Evolutionary conservation across 2,113 vertebrate genomes (phyloP).

Genomic region (Mobula hypostoma): DNA sequence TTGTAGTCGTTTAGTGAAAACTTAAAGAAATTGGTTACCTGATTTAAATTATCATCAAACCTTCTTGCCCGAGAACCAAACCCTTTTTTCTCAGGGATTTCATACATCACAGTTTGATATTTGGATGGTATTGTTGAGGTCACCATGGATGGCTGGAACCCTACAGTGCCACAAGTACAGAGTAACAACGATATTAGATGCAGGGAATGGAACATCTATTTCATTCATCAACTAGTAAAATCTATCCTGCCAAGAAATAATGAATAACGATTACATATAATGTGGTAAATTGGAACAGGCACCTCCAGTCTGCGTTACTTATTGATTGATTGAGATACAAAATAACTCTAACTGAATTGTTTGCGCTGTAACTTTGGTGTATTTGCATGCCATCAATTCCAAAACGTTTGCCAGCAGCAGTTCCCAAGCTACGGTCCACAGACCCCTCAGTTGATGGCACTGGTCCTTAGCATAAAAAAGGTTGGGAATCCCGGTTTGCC

Average conservation of each 20-base stretch:
- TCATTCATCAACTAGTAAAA: not conserved
- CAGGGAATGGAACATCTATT: not conserved
- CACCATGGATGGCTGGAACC: slow-evolving; percentile 41
- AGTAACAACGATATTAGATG: not conserved
- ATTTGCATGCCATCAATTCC: not conserved
- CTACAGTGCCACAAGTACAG: not conserved
- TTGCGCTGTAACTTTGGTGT: not conserved
- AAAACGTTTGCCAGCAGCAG: not conserved
- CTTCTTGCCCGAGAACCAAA: slow-evolving; percentile 60
- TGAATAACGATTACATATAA: not conserved
- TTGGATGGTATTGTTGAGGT: slow-evolving; percentile 54
- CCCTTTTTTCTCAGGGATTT: slow-evolving; percentile 51
- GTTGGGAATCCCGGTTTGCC: too few relatives aligned
- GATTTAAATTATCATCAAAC: slow-evolving; percentile 48
- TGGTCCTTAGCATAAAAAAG: too few relatives aligned
- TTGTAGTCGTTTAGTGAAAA: not conserved
- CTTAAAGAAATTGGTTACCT: slow-evolving; percentile 45
- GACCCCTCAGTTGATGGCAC: too few relatives aligned
- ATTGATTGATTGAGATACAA: not conserved
- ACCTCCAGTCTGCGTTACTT: not conserved
- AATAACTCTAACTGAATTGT: not conserved
- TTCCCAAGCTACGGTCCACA: too few relatives aligned
- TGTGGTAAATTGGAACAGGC: not conserved
- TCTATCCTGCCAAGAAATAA: not conserved
- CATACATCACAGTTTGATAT: slow-evolving; percentile 42